Evolutionary conservation across 2,888 invertebrate genomes (phyloP).

Genomic region (Plagodis dolabraria): DNA sequence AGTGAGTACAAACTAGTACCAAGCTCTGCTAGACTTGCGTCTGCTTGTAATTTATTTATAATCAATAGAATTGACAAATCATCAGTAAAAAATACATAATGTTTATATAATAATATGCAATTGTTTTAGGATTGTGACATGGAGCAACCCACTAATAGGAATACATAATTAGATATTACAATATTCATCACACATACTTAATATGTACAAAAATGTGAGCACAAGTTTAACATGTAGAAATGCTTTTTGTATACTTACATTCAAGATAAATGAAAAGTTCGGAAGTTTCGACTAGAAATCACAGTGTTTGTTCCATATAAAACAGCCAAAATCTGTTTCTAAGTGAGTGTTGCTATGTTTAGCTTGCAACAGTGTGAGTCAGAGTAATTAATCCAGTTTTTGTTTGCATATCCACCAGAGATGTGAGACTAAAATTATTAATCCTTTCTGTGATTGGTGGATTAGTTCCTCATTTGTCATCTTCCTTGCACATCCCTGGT

Average conservation of each 20-base stretch:
- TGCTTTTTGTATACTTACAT: slow-evolving; percentile 62
- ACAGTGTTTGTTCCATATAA: slow-evolving; percentile 58
- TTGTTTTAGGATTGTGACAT: not conserved
- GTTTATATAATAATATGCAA: too few species aligned
- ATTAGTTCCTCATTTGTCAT: too few species aligned
- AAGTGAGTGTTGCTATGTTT: too few species aligned
- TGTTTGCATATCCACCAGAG: too few species aligned
- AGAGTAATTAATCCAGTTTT: not conserved
- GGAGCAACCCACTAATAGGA: slow-evolving; percentile 10
- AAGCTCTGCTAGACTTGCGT: too few species aligned
- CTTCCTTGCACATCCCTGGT: too few species aligned
- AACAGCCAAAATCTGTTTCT: slow-evolving; percentile 19
- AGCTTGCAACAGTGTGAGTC: not conserved
- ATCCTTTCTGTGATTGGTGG: too few species aligned
- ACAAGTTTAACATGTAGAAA: slow-evolving; percentile 66
- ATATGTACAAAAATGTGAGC: slow-evolving; percentile 61
- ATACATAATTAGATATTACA: slow-evolving; percentile 8
- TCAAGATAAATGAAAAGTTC: slow-evolving; percentile 55
- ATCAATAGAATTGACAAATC: too few species aligned
- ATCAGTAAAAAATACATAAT: too few species aligned
- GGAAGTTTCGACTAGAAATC: slow-evolving; percentile 75
- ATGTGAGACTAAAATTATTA: too few species aligned
- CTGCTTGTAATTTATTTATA: too few species aligned
- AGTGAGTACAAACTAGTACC: too few species aligned
- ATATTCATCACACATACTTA: slow-evolving; percentile 44